These are phyloP conservation scores for Megamerina dolium DNA, from an alignment of 2,888 invertebrate genomes.

Conservation along the genomic window DNA sequence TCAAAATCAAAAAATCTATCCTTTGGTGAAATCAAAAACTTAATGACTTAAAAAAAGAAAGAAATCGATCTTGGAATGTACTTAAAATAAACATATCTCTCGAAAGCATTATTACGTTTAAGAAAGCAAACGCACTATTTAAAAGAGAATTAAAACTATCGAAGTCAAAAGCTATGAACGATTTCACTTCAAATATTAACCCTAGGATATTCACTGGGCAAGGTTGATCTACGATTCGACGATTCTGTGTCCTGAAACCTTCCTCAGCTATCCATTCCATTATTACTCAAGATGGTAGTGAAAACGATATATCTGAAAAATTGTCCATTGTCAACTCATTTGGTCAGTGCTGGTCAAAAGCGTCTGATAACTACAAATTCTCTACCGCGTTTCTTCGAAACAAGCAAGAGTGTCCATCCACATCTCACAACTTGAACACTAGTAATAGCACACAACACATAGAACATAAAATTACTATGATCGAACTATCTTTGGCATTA, in stretches of 20 bases:
- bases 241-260: too few species aligned
- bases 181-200: constrained; percentile 9
- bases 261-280: too few species aligned
- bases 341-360: constrained; percentile 2
- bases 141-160: constrained; percentile 15
- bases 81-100: constrained; percentile 9
- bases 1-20: not conserved
- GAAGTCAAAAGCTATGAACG: constrained; percentile 3
- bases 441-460: not conserved
- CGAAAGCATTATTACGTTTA: constrained; percentile 11
- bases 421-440: too few species aligned
- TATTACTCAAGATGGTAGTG: too few species aligned
- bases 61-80: constrained; percentile 8
- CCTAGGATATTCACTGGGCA: constrained; percentile 1
- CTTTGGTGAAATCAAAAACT: constrained; percentile 12
- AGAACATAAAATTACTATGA: constrained; percentile 1
- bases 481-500: constrained; percentile 3
- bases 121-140: constrained; percentile 5
- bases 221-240: constrained; percentile 10
- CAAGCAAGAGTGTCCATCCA: too few species aligned
- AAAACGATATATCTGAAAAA: constrained; percentile 4
- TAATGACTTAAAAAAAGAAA: constrained; percentile 7
- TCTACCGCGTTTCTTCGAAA: too few species aligned
- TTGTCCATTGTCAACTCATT: too few species aligned
- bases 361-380: not conserved